Percentiles rank a stretch among this genome's conserved stretches.
Evolutionary conservation across 2,888 invertebrate species (phyloP).

Genomic region (Lasioglossum marginatum): DNA sequence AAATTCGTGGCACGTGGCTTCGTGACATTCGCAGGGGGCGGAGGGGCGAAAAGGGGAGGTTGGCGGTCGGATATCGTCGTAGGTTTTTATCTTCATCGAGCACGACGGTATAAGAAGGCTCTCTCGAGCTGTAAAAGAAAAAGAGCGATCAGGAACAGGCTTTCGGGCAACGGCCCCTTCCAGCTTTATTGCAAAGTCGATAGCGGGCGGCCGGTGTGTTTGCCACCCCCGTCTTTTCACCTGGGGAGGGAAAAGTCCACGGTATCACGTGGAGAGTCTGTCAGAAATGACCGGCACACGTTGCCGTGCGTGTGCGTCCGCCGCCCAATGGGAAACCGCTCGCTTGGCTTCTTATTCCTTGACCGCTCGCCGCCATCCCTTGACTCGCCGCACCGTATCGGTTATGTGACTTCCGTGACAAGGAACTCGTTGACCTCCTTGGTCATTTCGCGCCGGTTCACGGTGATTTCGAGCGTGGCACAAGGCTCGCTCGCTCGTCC

Average conservation of each 20-base stretch:
- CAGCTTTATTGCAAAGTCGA: slow-evolving; percentile 50
- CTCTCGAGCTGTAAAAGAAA: slow-evolving; percentile 10
- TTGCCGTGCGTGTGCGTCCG: background rate
- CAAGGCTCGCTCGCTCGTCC: background rate
- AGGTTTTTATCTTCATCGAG: slow-evolving; percentile 32
- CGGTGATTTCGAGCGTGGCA: background rate
- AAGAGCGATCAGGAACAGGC: slow-evolving; percentile 22
- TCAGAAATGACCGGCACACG: slow-evolving; percentile 22
- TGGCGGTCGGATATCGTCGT: slow-evolving; percentile 23
- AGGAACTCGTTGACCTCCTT: slow-evolving; percentile 49
- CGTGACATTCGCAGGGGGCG: slow-evolving; percentile 32
- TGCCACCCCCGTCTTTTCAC: background rate
- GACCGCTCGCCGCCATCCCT: slow-evolving; percentile 11
- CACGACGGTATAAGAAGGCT: slow-evolving; percentile 16
- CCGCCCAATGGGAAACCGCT: background rate
- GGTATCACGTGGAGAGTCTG: slow-evolving; percentile 23
- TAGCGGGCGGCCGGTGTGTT: slow-evolving; percentile 8
- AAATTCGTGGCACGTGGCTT: slow-evolving; percentile 30
- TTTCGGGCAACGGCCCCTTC: slow-evolving; percentile 47
- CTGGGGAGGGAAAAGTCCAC: slow-evolving; percentile 3
- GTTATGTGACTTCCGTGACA: slow-evolving; percentile 37
- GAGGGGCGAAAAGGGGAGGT: background rate
- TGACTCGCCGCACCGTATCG: background rate
- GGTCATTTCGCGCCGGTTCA: background rate
- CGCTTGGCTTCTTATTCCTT: background rate